Evolutionary conservation across 2,113 vertebrate genomes (phyloP).

Genomic region (Zingel zingel): DNA sequence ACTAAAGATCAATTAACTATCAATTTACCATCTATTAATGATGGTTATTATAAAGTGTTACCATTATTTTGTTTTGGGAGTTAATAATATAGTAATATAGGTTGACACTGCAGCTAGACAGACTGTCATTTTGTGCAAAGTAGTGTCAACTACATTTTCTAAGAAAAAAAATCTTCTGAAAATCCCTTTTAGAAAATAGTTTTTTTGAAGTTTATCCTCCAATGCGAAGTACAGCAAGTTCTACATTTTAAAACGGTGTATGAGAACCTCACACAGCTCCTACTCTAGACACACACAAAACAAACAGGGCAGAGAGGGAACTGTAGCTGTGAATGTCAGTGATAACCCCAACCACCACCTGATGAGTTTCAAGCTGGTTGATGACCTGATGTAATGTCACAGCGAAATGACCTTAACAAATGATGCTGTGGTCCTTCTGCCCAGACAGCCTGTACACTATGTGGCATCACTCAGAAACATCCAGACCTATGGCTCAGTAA

Average conservation of each 20-base stretch:
- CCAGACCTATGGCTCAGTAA: neutral
- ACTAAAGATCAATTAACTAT: no score
- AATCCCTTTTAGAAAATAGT: neutral
- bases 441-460: neutral
- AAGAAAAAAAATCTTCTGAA: neutral
- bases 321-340: slow-evolving; percentile 8
- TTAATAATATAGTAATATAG: no score
- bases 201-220: slow-evolving; percentile 10
- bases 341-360: neutral
- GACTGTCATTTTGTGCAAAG: neutral
- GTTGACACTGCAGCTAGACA: neutral
- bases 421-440: neutral
- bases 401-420: neutral
- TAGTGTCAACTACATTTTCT: neutral
- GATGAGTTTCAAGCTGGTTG: slow-evolving; percentile 22
- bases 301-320: slow-evolving; percentile 9
- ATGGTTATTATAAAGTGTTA: no score
- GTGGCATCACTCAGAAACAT: neutral
- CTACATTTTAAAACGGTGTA: slow-evolving; percentile 11
- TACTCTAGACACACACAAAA: neutral
- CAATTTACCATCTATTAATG: no score
- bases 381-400: slow-evolving; percentile 28
- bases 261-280: neutral
- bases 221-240: neutral
- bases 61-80: no score